A percentile compares a stretch with the other conserved stretches of the same genome.
phyloP scores from a whole-genome alignment of 2,797 vertebrate genomes.

The Oryzias sinensis region DNA sequence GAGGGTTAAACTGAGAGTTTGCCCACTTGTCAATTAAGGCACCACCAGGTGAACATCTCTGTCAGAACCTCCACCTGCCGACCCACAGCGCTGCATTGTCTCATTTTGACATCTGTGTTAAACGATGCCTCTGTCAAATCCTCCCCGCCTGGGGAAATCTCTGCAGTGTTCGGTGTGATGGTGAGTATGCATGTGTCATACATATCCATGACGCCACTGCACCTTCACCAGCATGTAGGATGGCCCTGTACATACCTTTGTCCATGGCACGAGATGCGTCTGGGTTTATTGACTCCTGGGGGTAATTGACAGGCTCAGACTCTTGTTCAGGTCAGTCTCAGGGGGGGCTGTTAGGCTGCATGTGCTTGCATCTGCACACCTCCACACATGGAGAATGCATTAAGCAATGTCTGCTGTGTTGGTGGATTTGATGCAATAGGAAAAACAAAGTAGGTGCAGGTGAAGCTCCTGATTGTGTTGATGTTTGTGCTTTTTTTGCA shows the following conservation, averaged over 20 bases:
- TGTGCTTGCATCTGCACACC: slow-evolving; percentile 35
- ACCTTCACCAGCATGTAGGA: slow-evolving; percentile 24
- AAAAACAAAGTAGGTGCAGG: slow-evolving; percentile 36
- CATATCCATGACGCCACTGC: slow-evolving; percentile 70
- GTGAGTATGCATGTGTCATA: slow-evolving; percentile 58
- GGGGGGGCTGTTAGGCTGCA: slow-evolving; percentile 64
- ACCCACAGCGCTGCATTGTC: neutral
- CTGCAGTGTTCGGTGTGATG: slow-evolving; percentile 54
- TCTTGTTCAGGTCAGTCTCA: slow-evolving; percentile 59
- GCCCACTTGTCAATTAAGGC: slow-evolving; percentile 64
- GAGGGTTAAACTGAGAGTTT: slow-evolving; percentile 60
- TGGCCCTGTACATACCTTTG: slow-evolving; percentile 26
- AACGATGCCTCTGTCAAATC: slow-evolving; percentile 66
- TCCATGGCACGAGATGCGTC: slow-evolving; percentile 25
- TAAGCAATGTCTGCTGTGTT: slow-evolving; percentile 56
- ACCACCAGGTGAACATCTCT: slow-evolving; percentile 50
- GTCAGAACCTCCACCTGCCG: slow-evolving; percentile 40
- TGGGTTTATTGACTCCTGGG: slow-evolving; percentile 47
- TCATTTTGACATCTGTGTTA: slow-evolving; percentile 73
- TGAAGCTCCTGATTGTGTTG: slow-evolving; percentile 34
- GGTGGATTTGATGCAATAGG: slow-evolving; percentile 52
- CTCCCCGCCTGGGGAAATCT: slow-evolving; percentile 77
- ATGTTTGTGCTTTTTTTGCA: slow-evolving; percentile 8
- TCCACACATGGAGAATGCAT: slow-evolving; percentile 70
- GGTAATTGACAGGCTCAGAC: slow-evolving; percentile 66